These are phyloP conservation scores for Pteruthius melanotis DNA, from an alignment of 2,113 vertebrate genomes.

Conservation along the genomic window DNA sequence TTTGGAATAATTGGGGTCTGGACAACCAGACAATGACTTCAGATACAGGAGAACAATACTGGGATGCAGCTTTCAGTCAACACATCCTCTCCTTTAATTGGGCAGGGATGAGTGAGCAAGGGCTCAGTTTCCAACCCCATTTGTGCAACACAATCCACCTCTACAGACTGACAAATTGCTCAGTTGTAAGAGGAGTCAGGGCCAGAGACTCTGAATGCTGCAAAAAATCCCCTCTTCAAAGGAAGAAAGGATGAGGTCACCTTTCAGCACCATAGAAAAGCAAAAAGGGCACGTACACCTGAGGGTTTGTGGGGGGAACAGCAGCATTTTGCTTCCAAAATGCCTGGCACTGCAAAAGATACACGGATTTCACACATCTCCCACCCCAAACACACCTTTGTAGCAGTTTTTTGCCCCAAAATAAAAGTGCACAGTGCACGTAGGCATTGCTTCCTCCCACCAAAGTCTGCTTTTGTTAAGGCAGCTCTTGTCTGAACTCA, in stretches of 20 bases:
- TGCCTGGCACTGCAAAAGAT: not conserved
- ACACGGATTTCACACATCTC: not conserved
- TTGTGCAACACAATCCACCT: not conserved
- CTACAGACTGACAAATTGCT: not conserved
- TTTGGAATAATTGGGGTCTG: not conserved
- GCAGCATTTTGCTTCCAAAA: not conserved
- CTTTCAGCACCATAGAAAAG: not conserved
- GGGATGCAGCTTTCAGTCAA: not conserved
- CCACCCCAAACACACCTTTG: not conserved
- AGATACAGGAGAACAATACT: not conserved
- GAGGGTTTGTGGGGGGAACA: not conserved
- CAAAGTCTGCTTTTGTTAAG: not conserved
- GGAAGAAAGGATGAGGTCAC: not conserved
- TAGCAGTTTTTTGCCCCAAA: not conserved
- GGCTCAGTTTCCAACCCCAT: not conserved
- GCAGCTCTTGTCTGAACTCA: not conserved
- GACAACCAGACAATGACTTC: not conserved
- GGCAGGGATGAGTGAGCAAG: not conserved
- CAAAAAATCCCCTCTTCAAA: not conserved
- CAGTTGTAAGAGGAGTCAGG: not conserved
- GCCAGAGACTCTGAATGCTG: not conserved
- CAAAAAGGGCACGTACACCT: not conserved
- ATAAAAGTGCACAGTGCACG: accelerated
- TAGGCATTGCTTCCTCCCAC: too few species aligned
- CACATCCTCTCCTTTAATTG: not conserved